phyloP scores from a whole-genome alignment of 2,113 vertebrate species.

The Microcebus jonahi region DNA sequence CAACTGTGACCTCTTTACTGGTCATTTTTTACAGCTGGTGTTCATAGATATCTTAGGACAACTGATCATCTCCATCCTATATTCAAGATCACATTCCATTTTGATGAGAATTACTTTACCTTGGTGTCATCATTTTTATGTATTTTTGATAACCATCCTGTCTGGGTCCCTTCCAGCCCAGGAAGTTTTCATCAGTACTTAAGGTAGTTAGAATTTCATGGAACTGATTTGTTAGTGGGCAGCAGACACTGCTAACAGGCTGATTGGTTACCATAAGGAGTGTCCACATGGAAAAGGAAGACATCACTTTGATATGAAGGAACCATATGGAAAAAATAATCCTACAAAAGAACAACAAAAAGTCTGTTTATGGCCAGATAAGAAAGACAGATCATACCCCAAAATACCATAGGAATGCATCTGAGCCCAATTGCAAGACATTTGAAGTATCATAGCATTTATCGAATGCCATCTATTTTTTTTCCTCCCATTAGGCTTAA shows the following conservation, averaged over 20 bases:
- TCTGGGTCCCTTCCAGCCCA: background rate
- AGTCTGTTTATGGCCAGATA: background rate
- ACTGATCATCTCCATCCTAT: background rate
- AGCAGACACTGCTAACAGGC: background rate
- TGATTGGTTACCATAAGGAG: background rate
- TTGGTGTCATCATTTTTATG: background rate
- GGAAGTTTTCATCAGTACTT: background rate
- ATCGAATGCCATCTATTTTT: background rate
- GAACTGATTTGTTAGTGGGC: background rate
- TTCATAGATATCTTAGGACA: background rate
- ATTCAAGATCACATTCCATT: background rate
- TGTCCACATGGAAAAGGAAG: background rate
- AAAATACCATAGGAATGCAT: background rate
- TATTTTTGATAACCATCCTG: background rate
- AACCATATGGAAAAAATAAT: background rate
- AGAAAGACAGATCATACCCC: background rate
- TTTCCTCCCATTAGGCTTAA: conserved; percentile 1
- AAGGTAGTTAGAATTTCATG: background rate
- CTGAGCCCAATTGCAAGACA: background rate
- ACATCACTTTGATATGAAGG: background rate
- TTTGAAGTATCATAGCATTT: background rate
- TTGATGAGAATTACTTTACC: background rate
- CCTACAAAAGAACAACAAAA: conserved; percentile 24
- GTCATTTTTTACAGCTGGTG: background rate
- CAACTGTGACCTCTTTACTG: background rate